Evolutionary conservation across 2,797 vertebrate species (phyloP).

Genomic region (Calcarius lapponicus): DNA sequence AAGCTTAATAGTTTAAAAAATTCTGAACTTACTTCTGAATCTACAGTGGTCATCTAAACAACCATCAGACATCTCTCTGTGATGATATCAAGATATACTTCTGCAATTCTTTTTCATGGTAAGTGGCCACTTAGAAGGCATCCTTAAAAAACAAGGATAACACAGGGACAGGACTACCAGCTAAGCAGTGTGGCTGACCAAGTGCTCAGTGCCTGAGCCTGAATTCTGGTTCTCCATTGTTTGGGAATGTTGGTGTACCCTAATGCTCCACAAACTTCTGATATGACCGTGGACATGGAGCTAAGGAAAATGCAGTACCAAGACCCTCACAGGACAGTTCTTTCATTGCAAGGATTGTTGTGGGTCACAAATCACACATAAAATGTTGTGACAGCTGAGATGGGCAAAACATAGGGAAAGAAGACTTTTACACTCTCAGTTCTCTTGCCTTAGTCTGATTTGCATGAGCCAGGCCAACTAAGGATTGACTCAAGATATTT

Average conservation of each 20-base stretch:
- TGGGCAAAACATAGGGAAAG: background rate
- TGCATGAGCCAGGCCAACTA: background rate
- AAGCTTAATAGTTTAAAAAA: background rate
- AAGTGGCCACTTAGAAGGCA: background rate
- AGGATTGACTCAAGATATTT: background rate
- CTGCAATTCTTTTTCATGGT: background rate
- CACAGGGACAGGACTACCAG: background rate
- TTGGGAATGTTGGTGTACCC: rapidly evolving
- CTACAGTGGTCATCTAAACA: background rate
- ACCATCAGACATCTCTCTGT: background rate
- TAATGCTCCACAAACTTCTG: background rate
- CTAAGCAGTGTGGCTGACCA: background rate
- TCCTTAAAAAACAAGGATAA: background rate
- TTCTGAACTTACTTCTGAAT: background rate
- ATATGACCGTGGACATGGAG: background rate
- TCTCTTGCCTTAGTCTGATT: background rate
- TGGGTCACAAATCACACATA: background rate
- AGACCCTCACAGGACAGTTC: background rate
- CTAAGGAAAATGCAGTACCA: background rate
- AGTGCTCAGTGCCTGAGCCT: background rate
- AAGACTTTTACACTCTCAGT: background rate
- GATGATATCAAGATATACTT: background rate
- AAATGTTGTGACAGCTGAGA: background rate
- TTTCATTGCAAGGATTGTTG: background rate
- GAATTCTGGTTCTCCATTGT: background rate